Evolutionary conservation across 2,888 invertebrate species (phyloP).

Genomic region (Myathropa florea): DNA sequence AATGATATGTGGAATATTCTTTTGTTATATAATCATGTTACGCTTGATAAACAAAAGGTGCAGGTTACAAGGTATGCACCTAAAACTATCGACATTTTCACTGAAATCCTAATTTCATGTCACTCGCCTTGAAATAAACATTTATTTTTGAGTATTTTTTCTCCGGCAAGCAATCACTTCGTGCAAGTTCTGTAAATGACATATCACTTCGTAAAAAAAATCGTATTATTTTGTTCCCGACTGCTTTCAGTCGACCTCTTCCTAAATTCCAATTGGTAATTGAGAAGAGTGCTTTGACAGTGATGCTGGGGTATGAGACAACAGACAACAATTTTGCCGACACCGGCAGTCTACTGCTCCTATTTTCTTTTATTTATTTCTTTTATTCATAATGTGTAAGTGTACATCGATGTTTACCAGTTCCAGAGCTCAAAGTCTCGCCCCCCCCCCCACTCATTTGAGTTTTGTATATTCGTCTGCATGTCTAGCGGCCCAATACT

Average conservation of each 20-base stretch:
- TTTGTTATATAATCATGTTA: background rate
- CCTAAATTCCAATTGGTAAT: slow-evolving; percentile 29
- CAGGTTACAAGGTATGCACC: background rate
- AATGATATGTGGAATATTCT: too few species aligned
- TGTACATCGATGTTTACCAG: slow-evolving; percentile 61
- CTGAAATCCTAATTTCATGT: slow-evolving; percentile 23
- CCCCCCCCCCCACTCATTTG: slow-evolving; percentile 21
- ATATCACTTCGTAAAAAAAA: slow-evolving; percentile 27
- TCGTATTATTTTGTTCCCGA: slow-evolving; percentile 56
- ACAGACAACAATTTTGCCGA: slow-evolving; percentile 48
- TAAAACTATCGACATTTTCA: background rate
- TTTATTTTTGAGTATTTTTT: background rate
- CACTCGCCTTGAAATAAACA: slow-evolving; percentile 29
- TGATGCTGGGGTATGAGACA: slow-evolving; percentile 34
- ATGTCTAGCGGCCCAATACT: slow-evolving; percentile 63
- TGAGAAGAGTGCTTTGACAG: slow-evolving; percentile 9
- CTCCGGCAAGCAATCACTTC: slow-evolving; percentile 8
- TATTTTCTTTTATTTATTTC: background rate
- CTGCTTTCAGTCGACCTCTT: slow-evolving; percentile 42
- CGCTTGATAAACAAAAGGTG: background rate
- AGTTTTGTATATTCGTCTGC: slow-evolving; percentile 37
- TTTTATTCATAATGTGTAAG: slow-evolving; percentile 41
- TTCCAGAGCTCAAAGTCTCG: slow-evolving; percentile 36
- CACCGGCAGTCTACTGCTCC: slow-evolving; percentile 44
- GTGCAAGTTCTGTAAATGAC: slow-evolving; percentile 45